These are phyloP conservation scores for Malacoraja senta DNA, from an alignment of 2,797 vertebrate genomes.

Conservation along the genomic window DNA sequence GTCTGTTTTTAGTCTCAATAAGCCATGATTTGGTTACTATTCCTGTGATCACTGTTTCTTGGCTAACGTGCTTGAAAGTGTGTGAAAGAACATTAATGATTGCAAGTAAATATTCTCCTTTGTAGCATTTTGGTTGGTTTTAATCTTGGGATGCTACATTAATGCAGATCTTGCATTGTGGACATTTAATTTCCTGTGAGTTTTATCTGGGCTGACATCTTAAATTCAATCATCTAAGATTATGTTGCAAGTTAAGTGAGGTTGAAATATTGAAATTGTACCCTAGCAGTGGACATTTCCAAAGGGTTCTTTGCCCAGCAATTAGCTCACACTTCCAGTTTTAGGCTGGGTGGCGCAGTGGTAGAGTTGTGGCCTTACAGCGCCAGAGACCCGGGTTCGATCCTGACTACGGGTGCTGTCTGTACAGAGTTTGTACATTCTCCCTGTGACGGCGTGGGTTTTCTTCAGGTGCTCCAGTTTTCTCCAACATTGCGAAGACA, in stretches of 20 bases:
- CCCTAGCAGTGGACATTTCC: not conserved
- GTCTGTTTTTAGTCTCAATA: not conserved
- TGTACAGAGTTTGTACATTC: too few relatives aligned
- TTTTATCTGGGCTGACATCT: not conserved
- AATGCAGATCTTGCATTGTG: not conserved
- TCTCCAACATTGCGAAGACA: too few relatives aligned
- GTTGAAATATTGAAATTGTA: not conserved
- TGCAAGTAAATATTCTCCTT: not conserved
- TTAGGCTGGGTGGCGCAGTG: too few relatives aligned
- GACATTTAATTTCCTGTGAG: not conserved
- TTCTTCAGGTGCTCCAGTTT: too few relatives aligned
- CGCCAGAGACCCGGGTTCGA: too few relatives aligned
- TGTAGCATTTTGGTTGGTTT: not conserved
- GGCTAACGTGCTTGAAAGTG: not conserved
- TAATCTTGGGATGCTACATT: not conserved
- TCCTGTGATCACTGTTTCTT: not conserved
- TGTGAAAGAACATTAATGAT: not conserved
- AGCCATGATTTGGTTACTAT: not conserved
- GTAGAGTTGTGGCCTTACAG: too few relatives aligned
- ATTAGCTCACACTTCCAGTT: not conserved
- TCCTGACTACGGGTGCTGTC: too few relatives aligned
- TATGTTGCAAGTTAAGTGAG: not conserved
- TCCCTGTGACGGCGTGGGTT: too few relatives aligned
- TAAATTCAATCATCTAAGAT: not conserved
- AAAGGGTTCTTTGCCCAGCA: not conserved